These are phyloP conservation scores for Drosophila tristis DNA, from an alignment of 1,140 invertebrate genomes.

Conservation along the genomic window DNA sequence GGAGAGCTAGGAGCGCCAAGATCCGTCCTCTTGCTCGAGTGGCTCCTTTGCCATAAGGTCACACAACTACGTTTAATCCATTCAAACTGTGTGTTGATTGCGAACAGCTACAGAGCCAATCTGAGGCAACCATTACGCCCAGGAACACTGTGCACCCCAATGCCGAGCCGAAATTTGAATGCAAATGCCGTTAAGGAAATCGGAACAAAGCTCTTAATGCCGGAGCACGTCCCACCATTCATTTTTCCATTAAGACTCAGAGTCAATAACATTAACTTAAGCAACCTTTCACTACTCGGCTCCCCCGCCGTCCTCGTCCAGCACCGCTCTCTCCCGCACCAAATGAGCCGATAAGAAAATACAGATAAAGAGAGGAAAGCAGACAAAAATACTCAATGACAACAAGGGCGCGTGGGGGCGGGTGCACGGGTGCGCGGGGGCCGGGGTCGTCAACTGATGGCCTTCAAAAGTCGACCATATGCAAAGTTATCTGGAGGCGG, in stretches of 20 bases:
- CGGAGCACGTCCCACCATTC: slow-evolving; percentile 52
- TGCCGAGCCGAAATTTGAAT: slow-evolving; percentile 47
- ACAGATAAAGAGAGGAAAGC: background rate
- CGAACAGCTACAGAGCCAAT: slow-evolving; percentile 9
- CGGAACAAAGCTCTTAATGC: slow-evolving; percentile 53
- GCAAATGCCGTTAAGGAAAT: slow-evolving; percentile 46
- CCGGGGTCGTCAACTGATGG: background rate
- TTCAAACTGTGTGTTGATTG: slow-evolving; percentile 17
- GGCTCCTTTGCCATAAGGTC: background rate
- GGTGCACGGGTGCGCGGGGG: background rate
- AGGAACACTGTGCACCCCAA: slow-evolving; percentile 3
- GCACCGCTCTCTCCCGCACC: background rate
- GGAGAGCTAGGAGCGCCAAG: background rate
- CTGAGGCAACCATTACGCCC: background rate
- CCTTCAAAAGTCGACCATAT: slow-evolving; percentile 1
- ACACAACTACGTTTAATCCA: slow-evolving; percentile 2
- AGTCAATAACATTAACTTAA: slow-evolving; percentile 60
- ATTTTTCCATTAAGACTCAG: slow-evolving; percentile 53
- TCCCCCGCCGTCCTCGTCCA: background rate
- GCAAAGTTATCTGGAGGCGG: slow-evolving; percentile 4
- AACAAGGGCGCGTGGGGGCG: background rate
- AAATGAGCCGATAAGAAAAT: slow-evolving; percentile 15
- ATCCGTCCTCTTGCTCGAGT: too few species aligned
- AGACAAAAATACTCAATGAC: too few species aligned
- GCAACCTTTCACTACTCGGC: slow-evolving; percentile 36